Evolutionary conservation across 2,113 vertebrate species (phyloP), one percentile per base, ranked within the genome.

Genomic region (Etia nguti): DNA sequence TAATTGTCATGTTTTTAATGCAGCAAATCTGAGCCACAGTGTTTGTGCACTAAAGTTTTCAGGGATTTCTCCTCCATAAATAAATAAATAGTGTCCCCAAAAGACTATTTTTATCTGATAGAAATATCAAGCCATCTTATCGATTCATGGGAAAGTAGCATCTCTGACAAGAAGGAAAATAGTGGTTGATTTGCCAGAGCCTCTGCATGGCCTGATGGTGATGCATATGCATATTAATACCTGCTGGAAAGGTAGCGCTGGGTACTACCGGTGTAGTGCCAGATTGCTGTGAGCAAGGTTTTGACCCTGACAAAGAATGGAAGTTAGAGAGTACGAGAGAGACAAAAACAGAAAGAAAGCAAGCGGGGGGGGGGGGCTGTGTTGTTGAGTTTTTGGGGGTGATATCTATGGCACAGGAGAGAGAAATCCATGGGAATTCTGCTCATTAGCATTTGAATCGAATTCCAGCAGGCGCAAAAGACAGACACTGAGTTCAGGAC

Each of bases 401-500:
- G 70, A 93, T 92, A 93, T 93, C 84, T 92, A 79, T 59, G 43
- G 85, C 87, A 84, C 89, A 92, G 87, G 91, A 88, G 90, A 88
- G 90, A 80, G 60, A 91, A 91, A 85, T 92, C 92, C 94, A 95
- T 95, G 90, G 91, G 92, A 93, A 94, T 91, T 88, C 6, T 48
- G 10, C 83, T 92, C 79, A 94, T 96, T 95, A 93, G 81, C 93
- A 95, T 94, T 92, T 95, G 92, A 96, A 96, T 95, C 22, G 89
- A 89, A 95, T 95, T 96, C 93, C 94, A 91, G 62, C 90, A 90
- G 82, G 85, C 89, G 73, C 81, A 93, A 90, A 93, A 90, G 82
- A 87, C 70, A 85, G 75, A 88, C 92, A 65, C 88, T 84, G 81
- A 90, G 83, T 88, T 84, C 70, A 80, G 65, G 77, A 68, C 70